Base-by-base conservation (phyloP, 64 coral and sea anemone species). In the Dendrophyllia cribrosa region DNA sequence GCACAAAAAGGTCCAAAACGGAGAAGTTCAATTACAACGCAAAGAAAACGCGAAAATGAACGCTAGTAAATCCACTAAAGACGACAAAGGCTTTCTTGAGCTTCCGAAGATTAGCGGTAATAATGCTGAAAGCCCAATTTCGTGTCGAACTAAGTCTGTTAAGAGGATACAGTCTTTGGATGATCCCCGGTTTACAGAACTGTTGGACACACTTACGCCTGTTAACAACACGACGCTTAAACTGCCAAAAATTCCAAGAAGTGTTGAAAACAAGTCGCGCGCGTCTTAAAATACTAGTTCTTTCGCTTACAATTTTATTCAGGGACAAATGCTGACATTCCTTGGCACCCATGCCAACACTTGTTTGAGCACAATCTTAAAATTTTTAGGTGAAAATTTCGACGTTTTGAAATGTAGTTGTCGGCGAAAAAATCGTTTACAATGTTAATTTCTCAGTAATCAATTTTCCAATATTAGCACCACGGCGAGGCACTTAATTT, bases 151-250 rank as follows among this genome's bases (percentile, higher is more conserved):
- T 19, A 46, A 48, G 9, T 49, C 34, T 66, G 24, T 48, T 43
- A 68, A 20, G 20, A 64, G 45, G 8, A 20, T 22, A 10, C 34
- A 69, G 9, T 68, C 81, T 51, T 15, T 70, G 9, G 20, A 85
- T 15, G 82, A 85, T 20, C 82, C 61, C 45, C 82, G 82, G 2
- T 85, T 85, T 51, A 70, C 82, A 48, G 24, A 65, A 14, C 19
- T 85, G 20, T 66, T 85, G 16, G 62, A 85, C 47, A 48, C 82
- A 13, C 77, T 80, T 58, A n/a, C 61, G 8, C 43, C 82, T 3
- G 14, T 63, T 46, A 64, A 84, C 1, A 26, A 45, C 26, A 68
- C 59, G 3, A 55, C 52, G 11, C 65, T 85, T 43, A 85, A 85
- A 68, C 45, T 85, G 2, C 82, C 63, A 5, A 20, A 85, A 45